Evolutionary conservation across 2,888 invertebrate species (phyloP).

Genomic region (Hoplodrina ambigua): DNA sequence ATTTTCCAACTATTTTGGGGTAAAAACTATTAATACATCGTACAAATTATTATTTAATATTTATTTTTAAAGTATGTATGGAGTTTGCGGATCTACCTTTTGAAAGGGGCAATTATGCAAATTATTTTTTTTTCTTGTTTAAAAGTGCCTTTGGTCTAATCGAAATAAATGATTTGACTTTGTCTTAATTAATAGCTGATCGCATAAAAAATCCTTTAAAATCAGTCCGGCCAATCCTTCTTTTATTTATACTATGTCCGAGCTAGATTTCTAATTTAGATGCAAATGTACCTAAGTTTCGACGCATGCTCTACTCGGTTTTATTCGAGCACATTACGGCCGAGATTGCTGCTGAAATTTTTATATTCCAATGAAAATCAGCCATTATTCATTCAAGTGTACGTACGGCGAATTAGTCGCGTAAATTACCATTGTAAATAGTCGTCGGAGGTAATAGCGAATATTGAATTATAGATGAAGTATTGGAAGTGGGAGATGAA

Average conservation of each 20-base stretch:
- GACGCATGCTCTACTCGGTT: slow-evolving; percentile 54
- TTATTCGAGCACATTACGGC: slow-evolving; percentile 52
- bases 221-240: slow-evolving; percentile 31
- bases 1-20: too few species aligned
- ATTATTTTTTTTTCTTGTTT: too few species aligned
- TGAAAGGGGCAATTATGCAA: too few species aligned
- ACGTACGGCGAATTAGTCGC: slow-evolving; percentile 74
- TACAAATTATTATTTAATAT: too few species aligned
- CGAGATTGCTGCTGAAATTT: slow-evolving; percentile 66
- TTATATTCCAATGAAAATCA: slow-evolving; percentile 67
- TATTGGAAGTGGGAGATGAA: slow-evolving; percentile 79
- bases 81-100: too few species aligned
- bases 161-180: too few species aligned
- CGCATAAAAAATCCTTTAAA: slow-evolving; percentile 35
- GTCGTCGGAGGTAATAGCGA: slow-evolving; percentile 76
- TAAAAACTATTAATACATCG: too few species aligned
- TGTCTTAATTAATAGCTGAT: slow-evolving; percentile 19
- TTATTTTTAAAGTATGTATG: too few species aligned
- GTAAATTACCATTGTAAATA: slow-evolving; percentile 81
- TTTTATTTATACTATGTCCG: slow-evolving; percentile 47
- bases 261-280: slow-evolving; percentile 60
- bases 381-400: slow-evolving; percentile 71
- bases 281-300: slow-evolving; percentile 61
- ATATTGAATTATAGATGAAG: slow-evolving; percentile 86
- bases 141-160: too few species aligned